phyloP scores from a whole-genome alignment of 2,888 invertebrate species.

The Heliconius sara region DNA sequence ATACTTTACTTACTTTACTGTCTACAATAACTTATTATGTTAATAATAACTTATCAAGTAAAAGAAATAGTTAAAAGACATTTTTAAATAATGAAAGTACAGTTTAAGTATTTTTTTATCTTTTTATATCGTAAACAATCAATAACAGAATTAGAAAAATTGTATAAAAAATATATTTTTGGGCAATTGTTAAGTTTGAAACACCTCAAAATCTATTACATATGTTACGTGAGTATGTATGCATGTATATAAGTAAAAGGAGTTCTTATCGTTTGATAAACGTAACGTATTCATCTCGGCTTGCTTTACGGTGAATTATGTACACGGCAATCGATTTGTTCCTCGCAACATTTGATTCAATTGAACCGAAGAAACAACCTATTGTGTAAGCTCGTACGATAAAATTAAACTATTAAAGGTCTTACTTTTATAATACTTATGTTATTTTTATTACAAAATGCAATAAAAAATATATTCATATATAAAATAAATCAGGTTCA shows the following conservation, averaged over 20 bases:
- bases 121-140: background rate
- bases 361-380: conserved; percentile 60
- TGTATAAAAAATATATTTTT: background rate
- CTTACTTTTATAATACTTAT: background rate
- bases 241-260: conserved; percentile 14
- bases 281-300: conserved; percentile 45
- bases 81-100: background rate
- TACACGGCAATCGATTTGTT: conserved; percentile 68
- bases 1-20: background rate
- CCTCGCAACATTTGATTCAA: conserved; percentile 72
- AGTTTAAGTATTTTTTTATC: too few species aligned
- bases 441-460: background rate
- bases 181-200: background rate
- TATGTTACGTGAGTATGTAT: background rate
- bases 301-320: conserved; percentile 50
- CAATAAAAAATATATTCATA: background rate
- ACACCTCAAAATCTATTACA: background rate
- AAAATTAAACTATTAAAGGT: conserved; percentile 52
- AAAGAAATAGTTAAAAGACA: background rate
- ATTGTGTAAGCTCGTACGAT: conserved; percentile 62
- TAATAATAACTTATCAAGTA: too few species aligned
- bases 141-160: background rate
- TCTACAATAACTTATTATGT: background rate
- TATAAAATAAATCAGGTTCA: too few species aligned
- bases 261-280: conserved; percentile 33